A percentile compares a stretch with the other conserved stretches of the same genome.
Conservation (phyloP, 2,888 invertebrate genomes). For the Luperina nickerlii region DNA sequence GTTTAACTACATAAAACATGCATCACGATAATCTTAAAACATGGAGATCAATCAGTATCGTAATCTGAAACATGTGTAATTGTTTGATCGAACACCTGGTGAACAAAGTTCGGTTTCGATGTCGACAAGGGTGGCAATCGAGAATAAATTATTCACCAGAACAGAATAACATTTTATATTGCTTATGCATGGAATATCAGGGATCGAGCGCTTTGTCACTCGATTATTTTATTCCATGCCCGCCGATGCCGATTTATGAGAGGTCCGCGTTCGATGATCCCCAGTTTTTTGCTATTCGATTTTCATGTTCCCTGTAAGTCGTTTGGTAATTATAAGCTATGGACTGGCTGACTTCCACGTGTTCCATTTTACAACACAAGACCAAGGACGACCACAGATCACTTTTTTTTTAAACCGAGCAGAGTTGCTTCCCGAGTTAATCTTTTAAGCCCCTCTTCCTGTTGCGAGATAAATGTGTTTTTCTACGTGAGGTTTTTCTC, state of each 20-base stretch:
- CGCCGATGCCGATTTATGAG: slow-evolving; percentile 76
- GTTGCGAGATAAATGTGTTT: slow-evolving; percentile 66
- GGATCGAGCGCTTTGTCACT: slow-evolving; percentile 76
- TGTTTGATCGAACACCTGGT: slow-evolving; percentile 79
- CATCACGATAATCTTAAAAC: slow-evolving; percentile 2
- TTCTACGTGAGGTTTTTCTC: slow-evolving; percentile 61
- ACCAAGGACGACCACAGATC: slow-evolving; percentile 19
- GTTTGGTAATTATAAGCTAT: slow-evolving; percentile 60
- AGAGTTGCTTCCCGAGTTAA: slow-evolving; percentile 62
- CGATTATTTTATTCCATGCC: slow-evolving; percentile 78
- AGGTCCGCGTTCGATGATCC: slow-evolving; percentile 65
- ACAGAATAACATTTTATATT: slow-evolving; percentile 83
- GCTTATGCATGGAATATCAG: slow-evolving; percentile 85
- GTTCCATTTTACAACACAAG: slow-evolving; percentile 48
- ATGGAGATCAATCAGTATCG: slow-evolving; percentile 63
- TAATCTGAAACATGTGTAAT: slow-evolving; percentile 73
- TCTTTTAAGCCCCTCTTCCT: slow-evolving; percentile 62
- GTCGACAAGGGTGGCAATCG: slow-evolving; percentile 77
- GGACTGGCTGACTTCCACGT: slow-evolving; percentile 32
- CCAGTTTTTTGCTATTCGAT: slow-evolving; percentile 68
- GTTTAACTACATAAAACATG: not conserved
- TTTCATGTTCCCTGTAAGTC: slow-evolving; percentile 62
- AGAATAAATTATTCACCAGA: slow-evolving; percentile 85
- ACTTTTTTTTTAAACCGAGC: slow-evolving; percentile 56
- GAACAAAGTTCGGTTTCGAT: slow-evolving; percentile 74